These are phyloP conservation scores for Meliscaeva auricollis DNA, from an alignment of 2,888 invertebrate genomes.

Conservation along the genomic window DNA sequence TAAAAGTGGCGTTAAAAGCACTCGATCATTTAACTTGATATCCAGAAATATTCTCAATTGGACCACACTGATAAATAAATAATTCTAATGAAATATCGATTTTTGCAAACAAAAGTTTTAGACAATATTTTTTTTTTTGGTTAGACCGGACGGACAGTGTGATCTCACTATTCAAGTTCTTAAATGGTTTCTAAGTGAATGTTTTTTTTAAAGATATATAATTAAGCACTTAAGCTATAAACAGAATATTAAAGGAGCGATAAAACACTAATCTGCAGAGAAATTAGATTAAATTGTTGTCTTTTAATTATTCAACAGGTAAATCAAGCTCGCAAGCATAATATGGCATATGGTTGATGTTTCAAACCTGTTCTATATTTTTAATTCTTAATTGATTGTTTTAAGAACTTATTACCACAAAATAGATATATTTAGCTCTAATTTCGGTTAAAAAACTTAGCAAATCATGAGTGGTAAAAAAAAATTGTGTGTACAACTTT, in stretches of 20 bases:
- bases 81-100: neutral
- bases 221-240: slow-evolving; percentile 2
- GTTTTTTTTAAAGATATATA: neutral
- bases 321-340: too few species aligned
- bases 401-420: too few species aligned
- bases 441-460: too few species aligned
- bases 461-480: too few species aligned
- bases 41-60: neutral
- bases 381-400: too few species aligned
- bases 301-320: neutral
- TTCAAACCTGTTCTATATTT: too few species aligned
- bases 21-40: neutral
- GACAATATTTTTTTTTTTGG: neutral
- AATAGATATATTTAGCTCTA: too few species aligned
- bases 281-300: slow-evolving; percentile 1
- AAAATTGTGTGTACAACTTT: too few species aligned
- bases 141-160: too few species aligned
- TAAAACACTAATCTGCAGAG: neutral
- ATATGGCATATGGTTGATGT: too few species aligned
- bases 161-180: slow-evolving; percentile 17
- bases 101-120: neutral
- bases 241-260: neutral
- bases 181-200: slow-evolving; percentile 1
- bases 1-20: slow-evolving; percentile 22
- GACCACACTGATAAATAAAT: neutral